phyloP scores from a whole-genome alignment of 2,888 invertebrate genomes.

The Mythimna lalbum region DNA sequence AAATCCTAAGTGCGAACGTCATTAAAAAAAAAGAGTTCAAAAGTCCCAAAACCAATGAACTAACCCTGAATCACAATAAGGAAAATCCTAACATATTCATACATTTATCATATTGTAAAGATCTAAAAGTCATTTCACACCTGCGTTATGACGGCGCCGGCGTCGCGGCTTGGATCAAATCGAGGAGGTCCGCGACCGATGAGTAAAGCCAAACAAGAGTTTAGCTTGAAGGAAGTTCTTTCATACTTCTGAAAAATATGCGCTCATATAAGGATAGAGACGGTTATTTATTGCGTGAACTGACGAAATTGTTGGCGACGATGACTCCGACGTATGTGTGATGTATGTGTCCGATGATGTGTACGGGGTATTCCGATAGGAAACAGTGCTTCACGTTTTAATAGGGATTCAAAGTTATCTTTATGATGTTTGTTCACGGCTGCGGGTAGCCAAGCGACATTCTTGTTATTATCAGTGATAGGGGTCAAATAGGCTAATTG shows the following conservation, averaged over 20 bases:
- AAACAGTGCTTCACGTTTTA: not conserved
- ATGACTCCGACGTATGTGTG: too few relatives aligned
- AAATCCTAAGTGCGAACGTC: not conserved
- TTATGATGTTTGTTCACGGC: slow-evolving; percentile 26
- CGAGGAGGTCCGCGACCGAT: slow-evolving; percentile 6
- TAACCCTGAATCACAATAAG: slow-evolving; percentile 39
- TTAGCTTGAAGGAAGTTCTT: slow-evolving; percentile 30
- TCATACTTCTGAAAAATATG: slow-evolving; percentile 27
- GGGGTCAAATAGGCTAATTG: slow-evolving; percentile 17
- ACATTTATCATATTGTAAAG: slow-evolving; percentile 37
- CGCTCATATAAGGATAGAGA: not conserved
- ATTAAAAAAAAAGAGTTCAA: slow-evolving; percentile 12
- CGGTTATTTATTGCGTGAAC: slow-evolving; percentile 23
- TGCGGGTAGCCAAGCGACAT: slow-evolving; percentile 35
- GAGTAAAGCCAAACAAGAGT: slow-evolving; percentile 42
- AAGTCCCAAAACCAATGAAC: slow-evolving; percentile 43
- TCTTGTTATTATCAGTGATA: slow-evolving; percentile 17
- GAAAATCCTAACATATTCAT: slow-evolving; percentile 45
- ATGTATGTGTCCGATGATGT: too few relatives aligned
- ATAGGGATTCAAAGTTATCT: slow-evolving; percentile 39
- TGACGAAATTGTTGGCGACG: slow-evolving; percentile 29
- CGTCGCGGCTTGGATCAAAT: slow-evolving; percentile 8
- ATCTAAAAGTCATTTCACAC: slow-evolving; percentile 54
- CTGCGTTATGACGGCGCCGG: slow-evolving; percentile 44
- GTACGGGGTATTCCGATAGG: slow-evolving; percentile 33